Evolutionary conservation across 1,140 invertebrate species (phyloP).

Genomic region (Papilio polyxenes): DNA sequence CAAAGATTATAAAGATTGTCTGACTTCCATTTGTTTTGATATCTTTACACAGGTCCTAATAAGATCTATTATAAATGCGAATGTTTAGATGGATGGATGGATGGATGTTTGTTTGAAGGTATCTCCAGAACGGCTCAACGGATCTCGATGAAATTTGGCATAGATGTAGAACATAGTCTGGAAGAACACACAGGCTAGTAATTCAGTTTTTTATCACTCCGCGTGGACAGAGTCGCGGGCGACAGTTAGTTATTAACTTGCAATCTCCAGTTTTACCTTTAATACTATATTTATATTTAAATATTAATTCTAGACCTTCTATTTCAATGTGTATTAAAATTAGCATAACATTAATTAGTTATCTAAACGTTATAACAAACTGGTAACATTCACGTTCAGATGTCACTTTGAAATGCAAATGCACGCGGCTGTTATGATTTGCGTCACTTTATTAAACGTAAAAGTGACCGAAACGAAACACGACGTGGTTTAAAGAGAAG

Average conservation of each 20-base stretch:
- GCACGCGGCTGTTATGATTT: conserved; percentile 21
- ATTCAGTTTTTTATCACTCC: too few relatives aligned
- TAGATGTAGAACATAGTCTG: too few relatives aligned
- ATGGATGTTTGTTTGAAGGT: too few relatives aligned
- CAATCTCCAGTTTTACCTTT: too few relatives aligned
- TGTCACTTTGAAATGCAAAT: conserved; percentile 37
- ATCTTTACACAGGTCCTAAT: background rate
- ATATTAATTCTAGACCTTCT: background rate
- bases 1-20: background rate
- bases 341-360: conserved; percentile 27
- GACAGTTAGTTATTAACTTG: too few relatives aligned
- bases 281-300: background rate
- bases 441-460: conserved; percentile 28
- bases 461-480: conserved; percentile 21
- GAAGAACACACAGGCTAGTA: too few relatives aligned
- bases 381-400: background rate
- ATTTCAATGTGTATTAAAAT: background rate
- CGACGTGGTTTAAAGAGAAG: conserved; percentile 12
- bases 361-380: conserved; percentile 11
- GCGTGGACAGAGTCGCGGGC: too few relatives aligned
- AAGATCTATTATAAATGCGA: background rate
- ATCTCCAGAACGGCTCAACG: too few relatives aligned
- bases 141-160: too few relatives aligned
- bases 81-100: too few relatives aligned
- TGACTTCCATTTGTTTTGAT: too few relatives aligned